phyloP scores from a whole-genome alignment of 1,140 invertebrate species.

The Drosophila varians region DNA sequence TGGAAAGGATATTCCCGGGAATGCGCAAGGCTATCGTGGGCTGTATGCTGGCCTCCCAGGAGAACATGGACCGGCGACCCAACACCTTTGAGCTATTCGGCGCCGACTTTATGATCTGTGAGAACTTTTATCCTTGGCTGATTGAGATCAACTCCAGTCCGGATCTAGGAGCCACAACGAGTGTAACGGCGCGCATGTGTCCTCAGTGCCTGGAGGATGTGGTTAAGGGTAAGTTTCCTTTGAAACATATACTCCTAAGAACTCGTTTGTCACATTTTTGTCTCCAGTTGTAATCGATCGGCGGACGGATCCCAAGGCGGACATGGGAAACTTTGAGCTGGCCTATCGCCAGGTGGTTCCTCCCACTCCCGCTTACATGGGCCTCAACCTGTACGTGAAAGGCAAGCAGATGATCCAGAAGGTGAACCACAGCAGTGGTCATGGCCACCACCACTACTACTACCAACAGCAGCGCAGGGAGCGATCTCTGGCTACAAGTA shows the following conservation, averaged over 20 bases:
- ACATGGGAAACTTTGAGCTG: constrained; percentile 94
- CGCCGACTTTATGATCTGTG: constrained; percentile 96
- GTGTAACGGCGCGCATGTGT: constrained; percentile 93
- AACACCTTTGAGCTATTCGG: constrained; percentile 97
- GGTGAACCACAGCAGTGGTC: constrained; percentile 32
- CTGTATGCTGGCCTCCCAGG: constrained; percentile 93
- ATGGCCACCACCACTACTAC: constrained; percentile 54
- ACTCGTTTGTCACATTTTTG: constrained; percentile 4
- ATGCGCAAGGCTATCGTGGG: constrained; percentile 95
- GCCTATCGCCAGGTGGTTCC: constrained; percentile 90
- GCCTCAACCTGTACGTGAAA: constrained; percentile 84
- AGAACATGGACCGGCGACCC: constrained; percentile 92
- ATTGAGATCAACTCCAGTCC: constrained; percentile 98
- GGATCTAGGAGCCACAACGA: constrained; percentile 94
- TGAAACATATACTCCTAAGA: neutral
- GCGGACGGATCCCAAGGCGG: constrained; percentile 89
- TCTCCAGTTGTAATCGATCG: constrained; percentile 93
- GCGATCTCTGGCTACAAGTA: constrained; percentile 63
- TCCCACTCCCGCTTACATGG: constrained; percentile 92
- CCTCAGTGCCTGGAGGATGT: constrained; percentile 95
- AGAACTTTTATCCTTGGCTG: constrained; percentile 95
- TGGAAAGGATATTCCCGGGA: constrained; percentile 92
- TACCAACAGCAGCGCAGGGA: constrained; percentile 69
- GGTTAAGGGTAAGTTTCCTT: constrained; percentile 90
- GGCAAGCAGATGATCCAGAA: constrained; percentile 79